A percentile compares a stretch with the other conserved stretches of the same genome.
Conservation (phyloP, 2,888 invertebrate species). For the Hirtodrosophila confusa region DNA sequence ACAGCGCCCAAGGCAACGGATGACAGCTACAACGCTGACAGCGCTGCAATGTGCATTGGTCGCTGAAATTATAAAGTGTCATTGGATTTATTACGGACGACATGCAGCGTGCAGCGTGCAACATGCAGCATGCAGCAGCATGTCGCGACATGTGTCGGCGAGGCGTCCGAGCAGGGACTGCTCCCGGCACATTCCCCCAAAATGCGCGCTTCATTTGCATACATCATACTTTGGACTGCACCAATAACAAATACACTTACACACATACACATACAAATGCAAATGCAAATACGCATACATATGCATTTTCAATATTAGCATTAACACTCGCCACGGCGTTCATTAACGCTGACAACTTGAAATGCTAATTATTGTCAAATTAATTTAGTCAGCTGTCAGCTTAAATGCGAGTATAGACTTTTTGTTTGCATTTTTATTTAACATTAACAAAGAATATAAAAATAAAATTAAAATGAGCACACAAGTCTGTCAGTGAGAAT, state of each 20-base stretch:
- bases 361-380: conserved; percentile 84
- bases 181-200: too few relatives aligned
- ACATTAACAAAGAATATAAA: conserved; percentile 36
- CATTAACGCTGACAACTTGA: conserved; percentile 83
- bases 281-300: not conserved
- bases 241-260: conserved; percentile 7
- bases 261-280: conserved; percentile 14
- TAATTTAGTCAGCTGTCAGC: conserved; percentile 83
- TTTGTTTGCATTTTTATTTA: conserved; percentile 21
- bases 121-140: conserved; percentile 35
- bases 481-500: conserved; percentile 53
- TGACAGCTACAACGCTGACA: conserved; percentile 59
- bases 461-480: conserved; percentile 43
- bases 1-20: conserved; percentile 51
- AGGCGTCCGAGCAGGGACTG: not conserved
- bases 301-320: conserved; percentile 32
- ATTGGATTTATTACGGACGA: conserved; percentile 68
- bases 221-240: not conserved
- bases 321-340: conserved; percentile 57
- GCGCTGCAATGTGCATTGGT: conserved; percentile 49
- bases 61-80: conserved; percentile 71
- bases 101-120: conserved; percentile 51
- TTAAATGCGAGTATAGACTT: conserved; percentile 61
- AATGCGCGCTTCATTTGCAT: too few relatives aligned
- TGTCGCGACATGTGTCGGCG: conserved; percentile 6